Evolutionary conservation across 92 coral and sea anemone genomes (phyloP), one percentile per base, ranked within the genome.

Genomic region (Meandrina meandrites): DNA sequence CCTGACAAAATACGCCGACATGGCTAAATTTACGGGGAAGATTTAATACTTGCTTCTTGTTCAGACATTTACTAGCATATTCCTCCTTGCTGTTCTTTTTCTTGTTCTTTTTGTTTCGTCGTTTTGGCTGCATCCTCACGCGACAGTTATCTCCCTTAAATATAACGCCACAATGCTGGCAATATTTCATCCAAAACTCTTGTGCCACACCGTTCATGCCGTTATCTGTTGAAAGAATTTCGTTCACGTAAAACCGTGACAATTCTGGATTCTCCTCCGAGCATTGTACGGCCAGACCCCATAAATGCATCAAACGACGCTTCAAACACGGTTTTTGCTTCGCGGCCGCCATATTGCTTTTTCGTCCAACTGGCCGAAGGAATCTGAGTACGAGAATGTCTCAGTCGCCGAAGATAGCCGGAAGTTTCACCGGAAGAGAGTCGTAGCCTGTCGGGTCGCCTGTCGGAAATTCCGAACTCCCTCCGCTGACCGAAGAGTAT

Each of bases 271-370:
- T 89, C 42, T 76, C 73, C 37, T 89, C 75, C 0, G 89, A 89
- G 89, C 95, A 94, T 53, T 87, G 76, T n/a, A 27, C 50, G 34
- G 94, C 96, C 70, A 96, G 88, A 74, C 81, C 71, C 92, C 92
- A 88, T n/a, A 94, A 88, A 91, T 91, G 94, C 14, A 54, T 37
- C 53, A 82, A n/a, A 68, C 89, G 86, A 48, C 22, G n/a, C 84
- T 22, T 32, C 24, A 18, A 37, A 62, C 45, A 13, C 5, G 13
- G 62, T 9, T 14, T 64, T 75, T 66, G 27, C 28, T 50, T 40
- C 71, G 3, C 18, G 50, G 84, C 34, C 78, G 78, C 86, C 86
- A 82, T 82, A 19, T 68, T 81, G 40, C 9, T 66, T 66, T 2
- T 11, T 66, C 5, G 15, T 8, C 36, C 16, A 1, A 36, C 73